Percentiles rank a stretch among this genome's conserved stretches.
These are phyloP conservation scores for Archaeoteleia sp. DNA, from an alignment of 2,888 invertebrate genomes.

Conservation along the genomic window DNA sequence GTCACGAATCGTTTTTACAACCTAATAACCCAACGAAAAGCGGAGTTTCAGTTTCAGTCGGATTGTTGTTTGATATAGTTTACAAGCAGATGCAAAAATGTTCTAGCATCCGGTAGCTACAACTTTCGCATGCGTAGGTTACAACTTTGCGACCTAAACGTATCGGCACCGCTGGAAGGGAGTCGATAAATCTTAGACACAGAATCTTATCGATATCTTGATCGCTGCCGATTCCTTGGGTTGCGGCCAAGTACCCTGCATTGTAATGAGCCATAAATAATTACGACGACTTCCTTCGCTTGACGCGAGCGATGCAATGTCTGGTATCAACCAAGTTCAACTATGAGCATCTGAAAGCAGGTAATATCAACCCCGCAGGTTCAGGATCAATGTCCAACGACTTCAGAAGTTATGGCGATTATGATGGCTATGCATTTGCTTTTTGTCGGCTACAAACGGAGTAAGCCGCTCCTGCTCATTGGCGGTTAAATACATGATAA, in stretches of 20 bases:
- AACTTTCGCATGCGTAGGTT: not conserved
- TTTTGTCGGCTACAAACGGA: slow-evolving; percentile 2
- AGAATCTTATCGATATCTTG: slow-evolving; percentile 62
- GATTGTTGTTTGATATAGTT: too few relatives aligned
- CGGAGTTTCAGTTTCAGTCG: too few relatives aligned
- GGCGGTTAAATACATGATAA: slow-evolving; percentile 12
- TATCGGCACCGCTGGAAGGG: slow-evolving; percentile 34
- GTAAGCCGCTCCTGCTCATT: not conserved
- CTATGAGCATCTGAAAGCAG: slow-evolving; percentile 34
- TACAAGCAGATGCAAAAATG: too few relatives aligned
- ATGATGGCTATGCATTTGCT: slow-evolving; percentile 3
- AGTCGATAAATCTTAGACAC: slow-evolving; percentile 68
- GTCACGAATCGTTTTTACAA: too few relatives aligned
- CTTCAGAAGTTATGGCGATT: slow-evolving; percentile 14
- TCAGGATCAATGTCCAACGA: slow-evolving; percentile 31
- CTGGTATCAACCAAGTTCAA: slow-evolving; percentile 39
- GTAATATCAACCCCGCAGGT: slow-evolving; percentile 41
- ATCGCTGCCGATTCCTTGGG: slow-evolving; percentile 64
- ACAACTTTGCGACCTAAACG: slow-evolving; percentile 5
- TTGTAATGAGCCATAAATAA: slow-evolving; percentile 71
- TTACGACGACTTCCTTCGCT: slow-evolving; percentile 59
- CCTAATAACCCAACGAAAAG: too few relatives aligned
- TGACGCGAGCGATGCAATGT: slow-evolving; percentile 32
- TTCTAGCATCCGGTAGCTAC: too few relatives aligned
- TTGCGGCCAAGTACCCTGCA: slow-evolving; percentile 55